Conservation (phyloP, 2,888 invertebrate genomes). For the Hemaris fuciformis region DNA sequence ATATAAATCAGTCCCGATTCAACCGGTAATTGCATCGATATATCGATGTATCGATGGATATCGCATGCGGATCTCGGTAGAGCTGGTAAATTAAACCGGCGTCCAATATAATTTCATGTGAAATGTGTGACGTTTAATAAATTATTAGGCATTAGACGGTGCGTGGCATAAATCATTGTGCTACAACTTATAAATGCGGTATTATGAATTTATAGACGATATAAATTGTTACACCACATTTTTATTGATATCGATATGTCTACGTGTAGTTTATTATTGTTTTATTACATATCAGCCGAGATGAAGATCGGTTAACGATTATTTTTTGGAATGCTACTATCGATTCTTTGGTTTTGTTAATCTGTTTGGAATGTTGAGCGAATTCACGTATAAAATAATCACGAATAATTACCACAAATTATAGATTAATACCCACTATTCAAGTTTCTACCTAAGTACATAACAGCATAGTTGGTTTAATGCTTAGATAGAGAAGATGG, state of each 20-base stretch:
- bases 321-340: neutral
- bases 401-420: neutral
- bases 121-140: constrained; percentile 61
- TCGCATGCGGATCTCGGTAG: constrained; percentile 36
- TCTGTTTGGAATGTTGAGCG: neutral
- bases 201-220: constrained; percentile 19
- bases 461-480: too few relatives aligned
- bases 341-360: neutral
- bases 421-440: too few relatives aligned
- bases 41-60: constrained; percentile 52
- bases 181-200: constrained; percentile 23
- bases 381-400: neutral
- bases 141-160: constrained; percentile 45
- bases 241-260: constrained; percentile 32
- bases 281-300: neutral
- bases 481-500: too few relatives aligned
- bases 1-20: constrained; percentile 67
- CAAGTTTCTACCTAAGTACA: too few relatives aligned
- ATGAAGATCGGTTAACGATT: neutral
- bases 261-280: constrained; percentile 32
- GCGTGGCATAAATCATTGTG: constrained; percentile 40
- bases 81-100: constrained; percentile 49
- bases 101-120: constrained; percentile 58
- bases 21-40: constrained; percentile 60
- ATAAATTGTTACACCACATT: constrained; percentile 14